Evolutionary conservation across 2,888 invertebrate species (phyloP).

Genomic region (Auanema sp.): DNA sequence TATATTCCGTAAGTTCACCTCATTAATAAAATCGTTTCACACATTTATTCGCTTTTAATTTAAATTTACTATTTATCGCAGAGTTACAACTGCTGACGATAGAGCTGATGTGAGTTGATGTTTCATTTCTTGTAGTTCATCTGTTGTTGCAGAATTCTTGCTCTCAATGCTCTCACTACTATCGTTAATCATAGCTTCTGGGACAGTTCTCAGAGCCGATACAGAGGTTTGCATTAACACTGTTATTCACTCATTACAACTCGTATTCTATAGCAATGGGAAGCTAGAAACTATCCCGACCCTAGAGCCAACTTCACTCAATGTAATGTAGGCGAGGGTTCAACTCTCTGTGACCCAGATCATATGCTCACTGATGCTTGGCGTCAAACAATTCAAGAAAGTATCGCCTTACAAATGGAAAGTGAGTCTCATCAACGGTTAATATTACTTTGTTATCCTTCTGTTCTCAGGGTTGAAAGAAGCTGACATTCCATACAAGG

Average conservation of each 20-base stretch:
- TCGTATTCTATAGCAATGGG: conserved; percentile 42
- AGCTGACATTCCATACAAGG: conserved; percentile 54
- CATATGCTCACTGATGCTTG: conserved; percentile 62
- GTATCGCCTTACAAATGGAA: conserved; percentile 48
- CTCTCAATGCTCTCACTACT: conserved; percentile 57
- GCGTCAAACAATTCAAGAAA: conserved; percentile 55
- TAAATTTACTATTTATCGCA: no score
- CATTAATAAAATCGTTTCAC: no score
- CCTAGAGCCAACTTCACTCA: conserved; percentile 52
- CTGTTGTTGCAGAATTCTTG: background rate
- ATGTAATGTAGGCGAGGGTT: conserved; percentile 41
- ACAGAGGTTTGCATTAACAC: conserved; percentile 39
- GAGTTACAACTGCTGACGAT: no score
- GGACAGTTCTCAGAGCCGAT: conserved; percentile 60
- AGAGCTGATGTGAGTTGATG: no score
- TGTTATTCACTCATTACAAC: background rate
- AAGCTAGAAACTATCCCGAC: conserved; percentile 54
- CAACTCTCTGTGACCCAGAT: conserved; percentile 62
- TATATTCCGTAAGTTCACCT: no score
- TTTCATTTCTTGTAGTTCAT: no score
- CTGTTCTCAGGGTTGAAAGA: conserved; percentile 30
- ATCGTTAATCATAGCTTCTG: conserved; percentile 60
- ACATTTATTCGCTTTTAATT: no score
- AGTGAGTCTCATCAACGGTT: conserved; percentile 34
- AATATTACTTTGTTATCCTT: background rate